These are phyloP conservation scores for Brevimyrus niger DNA, from an alignment of 2,113 vertebrate species.

Conservation along the genomic window DNA sequence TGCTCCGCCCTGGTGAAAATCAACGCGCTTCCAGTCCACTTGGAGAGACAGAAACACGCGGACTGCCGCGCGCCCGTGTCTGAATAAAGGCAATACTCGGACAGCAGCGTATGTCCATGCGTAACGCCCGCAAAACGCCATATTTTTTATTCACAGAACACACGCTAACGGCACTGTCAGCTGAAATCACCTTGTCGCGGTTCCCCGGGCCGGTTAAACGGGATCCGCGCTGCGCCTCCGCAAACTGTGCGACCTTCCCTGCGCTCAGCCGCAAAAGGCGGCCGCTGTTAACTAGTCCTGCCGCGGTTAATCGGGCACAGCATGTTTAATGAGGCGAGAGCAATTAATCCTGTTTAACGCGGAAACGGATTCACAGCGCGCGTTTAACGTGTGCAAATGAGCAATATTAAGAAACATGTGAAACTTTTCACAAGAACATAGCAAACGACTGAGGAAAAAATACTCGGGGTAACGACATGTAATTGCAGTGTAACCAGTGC, in stretches of 20 bases:
- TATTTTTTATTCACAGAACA: background rate
- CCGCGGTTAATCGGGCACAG: background rate
- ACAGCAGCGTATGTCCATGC: background rate
- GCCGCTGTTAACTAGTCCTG: background rate
- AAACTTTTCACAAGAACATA: background rate
- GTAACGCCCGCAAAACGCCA: background rate
- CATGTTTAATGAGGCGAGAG: background rate
- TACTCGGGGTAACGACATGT: background rate
- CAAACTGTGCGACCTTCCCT: background rate
- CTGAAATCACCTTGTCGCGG: background rate
- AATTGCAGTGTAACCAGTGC: background rate
- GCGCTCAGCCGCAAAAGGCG: background rate
- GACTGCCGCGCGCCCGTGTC: background rate
- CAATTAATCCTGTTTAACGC: background rate
- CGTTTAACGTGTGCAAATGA: background rate
- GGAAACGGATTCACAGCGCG: background rate
- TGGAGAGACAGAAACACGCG: background rate
- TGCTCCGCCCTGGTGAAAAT: background rate
- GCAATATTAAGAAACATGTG: background rate
- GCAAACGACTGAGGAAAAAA: background rate
- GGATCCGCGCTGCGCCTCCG: background rate
- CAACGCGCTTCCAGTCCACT: background rate
- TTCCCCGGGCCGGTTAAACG: background rate
- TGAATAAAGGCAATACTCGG: background rate
- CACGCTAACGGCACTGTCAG: background rate